Conservation (phyloP, 2,888 invertebrate genomes). For the Agriopis aurantiaria region DNA sequence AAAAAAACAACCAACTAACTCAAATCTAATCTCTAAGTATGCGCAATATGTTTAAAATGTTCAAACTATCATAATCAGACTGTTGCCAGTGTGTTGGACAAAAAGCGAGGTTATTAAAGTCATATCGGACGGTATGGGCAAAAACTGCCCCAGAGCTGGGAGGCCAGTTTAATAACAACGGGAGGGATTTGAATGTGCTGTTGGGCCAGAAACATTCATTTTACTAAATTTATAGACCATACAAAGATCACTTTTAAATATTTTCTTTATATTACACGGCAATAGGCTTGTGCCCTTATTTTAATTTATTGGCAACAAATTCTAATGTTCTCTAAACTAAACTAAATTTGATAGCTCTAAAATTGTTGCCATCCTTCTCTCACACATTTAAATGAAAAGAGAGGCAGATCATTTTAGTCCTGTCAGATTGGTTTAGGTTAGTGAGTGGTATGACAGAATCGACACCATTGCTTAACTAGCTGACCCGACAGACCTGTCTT, state of each 20-base stretch:
- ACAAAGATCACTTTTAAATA: not conserved
- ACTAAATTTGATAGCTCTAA: no score
- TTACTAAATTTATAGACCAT: not conserved
- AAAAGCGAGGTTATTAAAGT: conserved; percentile 59
- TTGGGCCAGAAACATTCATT: not conserved
- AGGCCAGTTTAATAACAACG: conserved; percentile 25
- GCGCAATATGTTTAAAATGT: conserved; percentile 11
- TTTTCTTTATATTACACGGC: no score
- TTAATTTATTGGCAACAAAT: no score
- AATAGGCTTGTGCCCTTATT: no score
- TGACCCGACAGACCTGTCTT: no score
- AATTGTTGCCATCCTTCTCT: no score
- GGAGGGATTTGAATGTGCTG: conserved; percentile 11
- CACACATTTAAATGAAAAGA: no score
- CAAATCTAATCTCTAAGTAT: not conserved
- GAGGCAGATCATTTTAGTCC: no score
- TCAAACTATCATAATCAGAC: conserved; percentile 15
- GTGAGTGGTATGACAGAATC: no score
- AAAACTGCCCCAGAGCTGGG: conserved; percentile 36
- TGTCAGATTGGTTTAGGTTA: no score
- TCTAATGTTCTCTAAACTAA: no score
- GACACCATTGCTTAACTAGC: no score
- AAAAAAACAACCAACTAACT: not conserved
- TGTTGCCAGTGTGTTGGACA: conserved; percentile 35
- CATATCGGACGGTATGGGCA: conserved; percentile 50